Evolutionary conservation across 2,888 invertebrate species (phyloP), one percentile per base, ranked within the genome.

Genomic region (Amphipyra berbera): DNA sequence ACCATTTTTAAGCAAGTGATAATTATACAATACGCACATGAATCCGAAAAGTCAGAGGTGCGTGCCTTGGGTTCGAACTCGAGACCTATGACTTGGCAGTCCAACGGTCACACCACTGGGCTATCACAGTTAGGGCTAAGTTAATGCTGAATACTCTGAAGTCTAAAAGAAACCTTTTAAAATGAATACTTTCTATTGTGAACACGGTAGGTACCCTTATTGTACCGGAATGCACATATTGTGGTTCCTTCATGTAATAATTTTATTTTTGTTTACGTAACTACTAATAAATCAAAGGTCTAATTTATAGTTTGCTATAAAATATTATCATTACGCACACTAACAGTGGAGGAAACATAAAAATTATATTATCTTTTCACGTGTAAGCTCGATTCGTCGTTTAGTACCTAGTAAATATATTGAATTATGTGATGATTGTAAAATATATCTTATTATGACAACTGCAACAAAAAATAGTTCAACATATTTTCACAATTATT

Each of bases 291-390:
- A 93, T 94, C 92, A 92, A 86, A 88, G 81, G 47, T 60, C 62
- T 90, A 86, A 94, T 94, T 93, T 93, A 94, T 90, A 78, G 82
- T 87, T 81, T 69, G 79, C 86, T 81, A 89, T 93, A 92, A 93
- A 91, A 88, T 85, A 78, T 79, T 86, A 84, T 85, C 85, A 86
- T 85, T 83, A 83, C 82, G 76, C 68, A 79, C 69, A 82, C 77
- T 82, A 82, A 81, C 78, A 86, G 83, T 83, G 70, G 82, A 90
- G 91, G 89, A 91, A 91, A 87, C 90, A 91, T 93, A 91, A 94
- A 92, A 93, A 84, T 86, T 90, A 90, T 92, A 91, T 88, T 89
- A 87, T 88, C 88, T 87, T 88, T 88, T 90, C 90, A 93, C 92
- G 91, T 92, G 93, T 90, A 85, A 72, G 83, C 80, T 78, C 77